Base-by-base conservation (phyloP, 2,797 vertebrate genomes). In the Catostomus latipinnis region DNA sequence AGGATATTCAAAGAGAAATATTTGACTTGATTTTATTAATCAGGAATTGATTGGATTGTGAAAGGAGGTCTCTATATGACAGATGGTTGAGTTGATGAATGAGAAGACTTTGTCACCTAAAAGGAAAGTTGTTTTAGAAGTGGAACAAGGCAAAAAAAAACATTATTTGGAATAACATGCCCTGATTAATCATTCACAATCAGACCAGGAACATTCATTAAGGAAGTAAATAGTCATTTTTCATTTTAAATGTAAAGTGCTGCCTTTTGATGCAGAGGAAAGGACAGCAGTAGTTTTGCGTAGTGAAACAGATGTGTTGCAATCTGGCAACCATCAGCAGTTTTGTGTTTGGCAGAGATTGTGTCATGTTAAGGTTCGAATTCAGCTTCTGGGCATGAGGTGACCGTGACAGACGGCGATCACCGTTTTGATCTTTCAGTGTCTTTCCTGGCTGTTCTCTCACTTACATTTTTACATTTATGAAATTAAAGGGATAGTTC, bases 281-380 rank as follows among this genome's bases (percentile, higher is more conserved):
- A 75, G 54, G 43, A 52, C 18, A 18, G 57, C 13, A 63, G 16
- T 50, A 18, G 34, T 71, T 66, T 34, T 14, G 13, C 62, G 11
- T 58, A 14, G 61, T 81, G 79, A 73, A 71, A 74, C 79, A 84
- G 82, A 81, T 84, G 82, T 75, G 70, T 5, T 53, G 65, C 70
- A 67, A 48, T 79, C 62, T 78, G 62, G 65, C 74, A 34, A 4
- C 34, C 34, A 4, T 34, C 34, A 57, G 71, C n/a, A 67, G 71
- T 63, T 9, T 49, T 68, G 75, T 22, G 74, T 56, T 74, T 78
- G 71, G 62, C 69, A 72, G 49, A 56, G 71, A 22, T 45, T 52
- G 56, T 61, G 12, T 79, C 52, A 68, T 18, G 52, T 62, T 73
- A 67, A 67, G 61, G 58, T 56, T 48, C 70, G 61, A 79, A 62